Evolutionary conservation across 2,888 invertebrate species (phyloP), one percentile per base, ranked within the genome.

Genomic region (Drosophila planitibia): DNA sequence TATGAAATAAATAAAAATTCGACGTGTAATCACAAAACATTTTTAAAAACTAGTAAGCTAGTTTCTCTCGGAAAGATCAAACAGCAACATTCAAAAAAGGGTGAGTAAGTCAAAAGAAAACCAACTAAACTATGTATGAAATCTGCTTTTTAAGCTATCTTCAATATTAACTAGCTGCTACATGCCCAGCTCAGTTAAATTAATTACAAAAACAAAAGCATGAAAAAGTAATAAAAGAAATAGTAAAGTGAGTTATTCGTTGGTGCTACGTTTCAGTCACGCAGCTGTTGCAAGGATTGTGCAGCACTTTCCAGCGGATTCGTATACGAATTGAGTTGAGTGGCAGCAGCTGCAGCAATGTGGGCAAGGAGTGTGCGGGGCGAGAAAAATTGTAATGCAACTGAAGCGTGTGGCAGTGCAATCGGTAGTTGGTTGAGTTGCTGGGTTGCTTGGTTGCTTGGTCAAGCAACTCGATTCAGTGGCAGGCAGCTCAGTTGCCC

Each of bases 381-480:
- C 33, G 33, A 33, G 44, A 52, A 59, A 81, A 74, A 72, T 77
- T 73, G 68, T 60, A 77, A 73, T 77, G 78, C 69, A 76, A 64
- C 52, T 65, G 51, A 33, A 33, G 64, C 66, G 64, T 71, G 79
- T 71, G 68, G 70, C 67, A 67, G 60, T 47, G 66, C 63, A 64
- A 54, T 78, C 65, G 44, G 44, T 61, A 61, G 67, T 44, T 58
- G 41, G 57, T 30, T 30, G 51, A 25, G 39, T 14, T 55, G 47
- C 28, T 33, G 49, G 41, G 44, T 49, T 60, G 57, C 53, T n/a
- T n/a, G 41, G 44, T 22, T 37, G 37, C 52, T 59, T 69, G 79
- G 81, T 79, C 74, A 71, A 66, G 77, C 70, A 81, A 74, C 84
- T 78, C 69, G 76, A 82, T 72, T 76, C 73, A 59, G 69, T 54